A percentile compares a stretch with the other conserved stretches of the same genome.
These are phyloP conservation scores for Butorides virescens DNA, from an alignment of 2,113 vertebrate species.

Conservation along the genomic window DNA sequence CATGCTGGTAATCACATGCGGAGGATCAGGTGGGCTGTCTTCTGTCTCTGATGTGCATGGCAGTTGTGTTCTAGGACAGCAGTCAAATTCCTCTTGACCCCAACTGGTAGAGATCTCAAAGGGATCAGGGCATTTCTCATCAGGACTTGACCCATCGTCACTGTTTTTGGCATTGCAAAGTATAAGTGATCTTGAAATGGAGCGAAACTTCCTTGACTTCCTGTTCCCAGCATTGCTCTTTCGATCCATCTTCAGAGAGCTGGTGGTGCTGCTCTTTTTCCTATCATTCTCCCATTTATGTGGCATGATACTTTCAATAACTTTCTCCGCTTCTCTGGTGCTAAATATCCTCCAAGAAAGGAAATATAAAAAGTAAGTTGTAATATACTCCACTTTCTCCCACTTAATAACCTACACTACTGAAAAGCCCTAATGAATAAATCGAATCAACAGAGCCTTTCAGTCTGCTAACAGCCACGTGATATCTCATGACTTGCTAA, in stretches of 20 bases:
- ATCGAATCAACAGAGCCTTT: constrained; percentile 67
- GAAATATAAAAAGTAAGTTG: constrained; percentile 48
- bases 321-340: not conserved
- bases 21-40: constrained; percentile 27
- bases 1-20: not conserved
- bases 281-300: constrained; percentile 58
- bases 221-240: constrained; percentile 70
- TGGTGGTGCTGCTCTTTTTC: constrained; percentile 69
- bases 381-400: constrained; percentile 23
- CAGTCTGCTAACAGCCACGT: constrained; percentile 56
- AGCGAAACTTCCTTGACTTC: constrained; percentile 81
- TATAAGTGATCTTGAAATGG: constrained; percentile 89
- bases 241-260: constrained; percentile 83
- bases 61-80: constrained; percentile 44
- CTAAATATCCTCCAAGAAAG: constrained; percentile 53
- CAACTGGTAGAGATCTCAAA: constrained; percentile 37
- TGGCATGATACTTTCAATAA: constrained; percentile 9
- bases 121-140: constrained; percentile 73
- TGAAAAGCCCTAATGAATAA: constrained; percentile 61
- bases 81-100: constrained; percentile 52
- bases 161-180: constrained; percentile 84
- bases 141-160: constrained; percentile 80
- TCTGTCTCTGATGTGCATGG: constrained; percentile 29
- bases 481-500: constrained; percentile 67
- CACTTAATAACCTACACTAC: constrained; percentile 3